Percentiles rank a stretch among this genome's conserved stretches.
Evolutionary conservation across 2,888 invertebrate species (phyloP).

Genomic region (Diogma glabrata): DNA sequence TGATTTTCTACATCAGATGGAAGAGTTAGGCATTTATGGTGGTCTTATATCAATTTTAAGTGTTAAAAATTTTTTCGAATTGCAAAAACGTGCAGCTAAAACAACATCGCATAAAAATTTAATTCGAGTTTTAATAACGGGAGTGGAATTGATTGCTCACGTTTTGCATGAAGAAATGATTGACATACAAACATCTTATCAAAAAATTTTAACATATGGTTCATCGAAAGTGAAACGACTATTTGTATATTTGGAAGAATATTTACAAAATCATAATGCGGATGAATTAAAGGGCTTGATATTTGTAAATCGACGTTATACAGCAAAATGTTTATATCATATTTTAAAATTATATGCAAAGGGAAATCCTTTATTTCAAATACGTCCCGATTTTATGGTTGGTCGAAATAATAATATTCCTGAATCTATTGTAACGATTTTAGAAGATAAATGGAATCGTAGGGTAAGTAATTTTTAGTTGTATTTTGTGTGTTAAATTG

Average conservation of each 20-base stretch:
- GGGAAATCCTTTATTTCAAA: conserved; percentile 39
- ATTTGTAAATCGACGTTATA: conserved; percentile 43
- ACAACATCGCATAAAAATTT: conserved; percentile 29
- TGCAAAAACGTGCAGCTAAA: conserved; percentile 43
- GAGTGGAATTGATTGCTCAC: conserved; percentile 39
- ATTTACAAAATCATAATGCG: neutral
- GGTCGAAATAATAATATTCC: conserved; percentile 36
- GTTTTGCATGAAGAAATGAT: conserved; percentile 42
- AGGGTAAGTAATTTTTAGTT: too few relatives aligned
- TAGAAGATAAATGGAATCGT: conserved; percentile 27
- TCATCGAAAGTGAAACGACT: conserved; percentile 52
- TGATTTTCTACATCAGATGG: conserved; percentile 40
- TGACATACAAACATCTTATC: conserved; percentile 30
- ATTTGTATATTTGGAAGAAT: conserved; percentile 47
- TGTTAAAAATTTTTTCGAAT: conserved; percentile 49
- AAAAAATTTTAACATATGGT: conserved; percentile 3
- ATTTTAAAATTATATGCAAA: conserved; percentile 44
- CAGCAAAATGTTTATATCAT: conserved; percentile 63
- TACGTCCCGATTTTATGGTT: conserved; percentile 59
- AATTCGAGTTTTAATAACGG: conserved; percentile 23
- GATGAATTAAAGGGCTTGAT: conserved; percentile 28
- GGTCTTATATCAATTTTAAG: conserved; percentile 46
- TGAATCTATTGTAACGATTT: conserved; percentile 24
- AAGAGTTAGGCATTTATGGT: conserved; percentile 45
- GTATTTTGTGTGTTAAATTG: too few relatives aligned